Base-by-base conservation (phyloP, 2,113 vertebrate genomes). In the Aspidoscelis tigris region DNA sequence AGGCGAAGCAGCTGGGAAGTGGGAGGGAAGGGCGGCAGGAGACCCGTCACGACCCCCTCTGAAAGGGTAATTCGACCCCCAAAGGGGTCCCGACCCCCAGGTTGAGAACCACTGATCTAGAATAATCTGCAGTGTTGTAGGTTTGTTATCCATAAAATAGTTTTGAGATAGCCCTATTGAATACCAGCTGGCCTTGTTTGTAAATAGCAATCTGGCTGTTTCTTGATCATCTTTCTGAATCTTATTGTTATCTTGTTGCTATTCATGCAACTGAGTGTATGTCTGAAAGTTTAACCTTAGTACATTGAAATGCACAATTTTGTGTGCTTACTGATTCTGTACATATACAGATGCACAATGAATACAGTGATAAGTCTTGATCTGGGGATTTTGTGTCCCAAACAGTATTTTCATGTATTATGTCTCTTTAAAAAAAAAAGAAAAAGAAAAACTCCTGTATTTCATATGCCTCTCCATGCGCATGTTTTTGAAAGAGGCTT, bases 241-340 rank as follows among this genome's bases (percentile, higher is more conserved):
- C 92, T 92, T 93, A 91, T 93, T 94, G 93, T 95, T 61, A 89
- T 93, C 89, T 94, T 89, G 91, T 96, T 95, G 93, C 94, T 95
- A 88, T 91, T 86, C 92, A 94, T 93, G 94, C 94, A 95, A 95
- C 92, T 71, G 55, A 93, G 90, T 83, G 65, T 94, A 92, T 89
- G 91, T 93, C 92, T 65, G 33, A 93, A 95, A 91, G 82, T 93
- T 94, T 94, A 91, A 94, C 91, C 94, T 93, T 85, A 53, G 84
- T 94, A 92, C 78, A 79, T 86, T 92, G 92, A 88, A 93, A 93
- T 89, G 94, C 95, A 96, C 95, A 96, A 95, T 96, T 96, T 94
- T 95, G 93, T 93, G 95, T 96, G 95, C 95, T 95, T 94, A 94
- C 93, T 89, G 92, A 87, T 82, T 95, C 90, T 96, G 95, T 95